Percentiles rank a stretch among this genome's conserved stretches.
Evolutionary conservation across 2,113 vertebrate genomes (phyloP).

Genomic region (Synchiropus splendidus): DNA sequence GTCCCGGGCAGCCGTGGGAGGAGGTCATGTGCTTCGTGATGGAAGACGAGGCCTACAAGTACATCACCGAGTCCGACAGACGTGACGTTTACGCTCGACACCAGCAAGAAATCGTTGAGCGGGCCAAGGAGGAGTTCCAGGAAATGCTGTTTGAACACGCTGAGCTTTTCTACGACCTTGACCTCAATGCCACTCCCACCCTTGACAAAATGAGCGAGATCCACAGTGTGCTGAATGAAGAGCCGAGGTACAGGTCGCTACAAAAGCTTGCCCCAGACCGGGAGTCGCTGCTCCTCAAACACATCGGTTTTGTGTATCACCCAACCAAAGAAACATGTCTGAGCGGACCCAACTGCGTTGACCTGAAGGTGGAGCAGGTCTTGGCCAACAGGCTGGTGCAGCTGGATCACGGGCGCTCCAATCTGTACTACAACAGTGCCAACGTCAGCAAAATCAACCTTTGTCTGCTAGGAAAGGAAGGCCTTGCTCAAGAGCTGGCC

Average conservation of each 20-base stretch:
- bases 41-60: constrained; percentile 95
- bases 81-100: constrained; percentile 91
- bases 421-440: constrained; percentile 89
- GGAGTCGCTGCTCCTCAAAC: constrained; percentile 95
- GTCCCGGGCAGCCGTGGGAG: constrained; percentile 91
- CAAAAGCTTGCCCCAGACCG: constrained; percentile 97
- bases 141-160: constrained; percentile 99
- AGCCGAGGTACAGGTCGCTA: constrained; percentile 94
- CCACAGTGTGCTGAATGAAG: constrained; percentile 89
- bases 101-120: constrained; percentile 97
- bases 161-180: constrained; percentile 96
- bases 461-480: constrained; percentile 93
- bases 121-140: constrained; percentile 99
- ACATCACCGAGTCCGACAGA: constrained; percentile 88
- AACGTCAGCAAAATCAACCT: constrained; percentile 94
- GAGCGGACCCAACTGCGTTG: constrained; percentile 89
- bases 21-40: constrained; percentile 96
- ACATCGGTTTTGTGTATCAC: constrained; percentile 99
- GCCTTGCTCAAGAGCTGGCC: constrained; percentile 89
- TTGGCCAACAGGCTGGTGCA: constrained; percentile 89
- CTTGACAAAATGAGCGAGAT: constrained; percentile 98
- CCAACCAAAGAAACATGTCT: constrained; percentile 98
- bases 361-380: constrained; percentile 92
- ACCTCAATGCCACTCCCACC: constrained; percentile 95
- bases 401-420: constrained; percentile 81